Conservation (phyloP, 1,140 invertebrate species). For the Himalopsyche phryganea region DNA sequence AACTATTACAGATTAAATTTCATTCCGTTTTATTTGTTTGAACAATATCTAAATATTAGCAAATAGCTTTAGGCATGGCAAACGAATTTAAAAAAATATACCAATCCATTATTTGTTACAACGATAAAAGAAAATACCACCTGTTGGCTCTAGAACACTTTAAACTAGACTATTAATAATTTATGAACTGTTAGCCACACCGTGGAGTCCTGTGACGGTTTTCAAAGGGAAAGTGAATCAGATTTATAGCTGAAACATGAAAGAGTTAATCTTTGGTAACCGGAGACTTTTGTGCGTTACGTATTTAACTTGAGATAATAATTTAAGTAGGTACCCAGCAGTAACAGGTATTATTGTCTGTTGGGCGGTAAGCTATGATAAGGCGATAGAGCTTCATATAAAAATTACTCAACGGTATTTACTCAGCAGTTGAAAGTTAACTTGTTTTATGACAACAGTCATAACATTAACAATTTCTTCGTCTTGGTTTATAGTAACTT, state of each 20-base stretch:
- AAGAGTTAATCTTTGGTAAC: not conserved
- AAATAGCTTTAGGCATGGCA: too few relatives aligned
- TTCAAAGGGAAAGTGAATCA: constrained; percentile 20
- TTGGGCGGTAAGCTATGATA: too few relatives aligned
- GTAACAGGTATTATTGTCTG: constrained; percentile 1
- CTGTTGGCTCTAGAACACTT: constrained; percentile 4
- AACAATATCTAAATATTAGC: too few relatives aligned
- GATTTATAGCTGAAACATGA: constrained; percentile 3
- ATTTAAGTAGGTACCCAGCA: not conserved
- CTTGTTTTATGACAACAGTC: too few relatives aligned
- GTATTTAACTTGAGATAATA: not conserved
- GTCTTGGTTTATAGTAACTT: too few relatives aligned
- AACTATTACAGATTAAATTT: too few relatives aligned
- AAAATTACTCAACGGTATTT: too few relatives aligned
- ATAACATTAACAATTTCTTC: too few relatives aligned
- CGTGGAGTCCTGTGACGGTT: constrained; percentile 13
- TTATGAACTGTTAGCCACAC: constrained; percentile 11
- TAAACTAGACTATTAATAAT: constrained; percentile 3
- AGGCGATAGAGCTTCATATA: too few relatives aligned
- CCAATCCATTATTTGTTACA: not conserved
- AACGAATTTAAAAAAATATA: too few relatives aligned
- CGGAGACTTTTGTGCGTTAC: not conserved
- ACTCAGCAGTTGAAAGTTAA: too few relatives aligned
- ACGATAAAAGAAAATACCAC: constrained; percentile 14
- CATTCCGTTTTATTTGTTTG: too few relatives aligned